Evolutionary conservation across 2,113 vertebrate species (phyloP).

Genomic region (Trematomus loennbergii): DNA sequence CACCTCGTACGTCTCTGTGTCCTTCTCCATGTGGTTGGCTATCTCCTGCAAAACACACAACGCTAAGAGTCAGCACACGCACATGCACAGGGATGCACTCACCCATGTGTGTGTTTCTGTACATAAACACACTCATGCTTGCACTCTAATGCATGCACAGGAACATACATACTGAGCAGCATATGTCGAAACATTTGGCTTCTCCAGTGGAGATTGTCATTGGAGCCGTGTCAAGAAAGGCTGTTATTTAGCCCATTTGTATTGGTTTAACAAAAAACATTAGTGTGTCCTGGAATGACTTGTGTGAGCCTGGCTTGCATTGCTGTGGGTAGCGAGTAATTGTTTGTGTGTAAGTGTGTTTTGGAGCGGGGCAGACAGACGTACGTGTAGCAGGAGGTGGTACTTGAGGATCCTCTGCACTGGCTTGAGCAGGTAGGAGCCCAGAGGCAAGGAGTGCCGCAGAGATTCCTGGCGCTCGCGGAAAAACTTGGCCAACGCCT

Average conservation of each 20-base stretch:
- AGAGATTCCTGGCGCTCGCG: conserved; percentile 94
- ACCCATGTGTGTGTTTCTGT: conserved; percentile 9
- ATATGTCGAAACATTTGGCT: conserved; percentile 77
- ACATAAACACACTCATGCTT: conserved; percentile 27
- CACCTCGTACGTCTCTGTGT: conserved; percentile 94
- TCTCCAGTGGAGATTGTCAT: conserved; percentile 27
- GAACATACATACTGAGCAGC: conserved; percentile 63
- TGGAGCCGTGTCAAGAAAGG: conserved; percentile 5
- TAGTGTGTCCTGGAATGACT: conserved; percentile 3
- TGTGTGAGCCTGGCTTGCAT: conserved; percentile 11
- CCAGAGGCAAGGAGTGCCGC: conserved; percentile 93
- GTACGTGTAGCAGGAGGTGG: conserved; percentile 95
- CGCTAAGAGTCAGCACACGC: conserved; percentile 8
- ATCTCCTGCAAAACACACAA: conserved; percentile 89
- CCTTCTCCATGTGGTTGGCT: conserved; percentile 96
- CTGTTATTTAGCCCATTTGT: conserved; percentile 18
- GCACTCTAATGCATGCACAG: conserved; percentile 31
- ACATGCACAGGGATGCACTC: background rate
- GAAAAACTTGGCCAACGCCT: conserved; percentile 94
- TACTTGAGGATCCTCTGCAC: conserved; percentile 99
- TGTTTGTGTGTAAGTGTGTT: conserved; percentile 3
- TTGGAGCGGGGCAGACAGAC: conserved; percentile 52
- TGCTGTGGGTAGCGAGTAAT: conserved; percentile 19
- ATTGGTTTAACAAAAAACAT: conserved; percentile 37
- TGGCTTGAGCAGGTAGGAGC: conserved; percentile 98